Evolutionary conservation across 2,888 invertebrate species (phyloP).

Genomic region (Eremobia ochroleuca): DNA sequence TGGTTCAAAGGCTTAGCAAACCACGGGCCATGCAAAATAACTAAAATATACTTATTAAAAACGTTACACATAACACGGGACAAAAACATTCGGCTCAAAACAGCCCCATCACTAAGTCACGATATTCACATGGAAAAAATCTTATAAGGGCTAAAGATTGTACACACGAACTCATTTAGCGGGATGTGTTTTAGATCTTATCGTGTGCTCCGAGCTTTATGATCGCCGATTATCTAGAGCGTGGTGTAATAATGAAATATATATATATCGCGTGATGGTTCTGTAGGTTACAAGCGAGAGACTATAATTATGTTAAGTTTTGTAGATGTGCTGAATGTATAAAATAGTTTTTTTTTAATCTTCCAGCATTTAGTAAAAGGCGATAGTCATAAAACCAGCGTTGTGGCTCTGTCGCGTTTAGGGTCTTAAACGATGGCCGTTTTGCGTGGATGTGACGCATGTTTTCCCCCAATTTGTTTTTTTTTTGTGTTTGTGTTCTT

Average conservation of each 20-base stretch:
- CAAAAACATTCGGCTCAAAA: not conserved
- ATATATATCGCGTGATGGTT: conserved; percentile 40
- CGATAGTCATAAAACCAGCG: too few relatives aligned
- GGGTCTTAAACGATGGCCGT: too few relatives aligned
- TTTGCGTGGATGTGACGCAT: too few relatives aligned
- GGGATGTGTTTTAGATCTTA: conserved; percentile 62
- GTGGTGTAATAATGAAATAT: conserved; percentile 33
- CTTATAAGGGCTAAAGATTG: conserved; percentile 59
- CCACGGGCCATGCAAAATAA: too few relatives aligned
- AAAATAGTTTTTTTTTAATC: too few relatives aligned
- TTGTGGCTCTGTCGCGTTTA: too few relatives aligned
- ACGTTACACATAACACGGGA: not conserved
- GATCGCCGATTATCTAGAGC: conserved; percentile 60
- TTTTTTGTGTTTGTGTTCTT: too few relatives aligned
- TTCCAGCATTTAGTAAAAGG: too few relatives aligned
- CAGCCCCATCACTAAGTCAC: conserved; percentile 33
- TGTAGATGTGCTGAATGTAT: not conserved
- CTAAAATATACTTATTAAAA: too few relatives aligned
- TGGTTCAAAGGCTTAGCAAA: not conserved
- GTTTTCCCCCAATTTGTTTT: too few relatives aligned
- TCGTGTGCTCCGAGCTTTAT: conserved; percentile 57
- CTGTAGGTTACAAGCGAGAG: conserved; percentile 21
- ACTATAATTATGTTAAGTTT: too few relatives aligned
- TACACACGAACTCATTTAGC: conserved; percentile 63
- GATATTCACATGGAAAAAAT: conserved; percentile 54